Evolutionary conservation across 2,888 invertebrate genomes (phyloP), one percentile per base, ranked within the genome.

Genomic region (Yponomeuta malinellus): DNA sequence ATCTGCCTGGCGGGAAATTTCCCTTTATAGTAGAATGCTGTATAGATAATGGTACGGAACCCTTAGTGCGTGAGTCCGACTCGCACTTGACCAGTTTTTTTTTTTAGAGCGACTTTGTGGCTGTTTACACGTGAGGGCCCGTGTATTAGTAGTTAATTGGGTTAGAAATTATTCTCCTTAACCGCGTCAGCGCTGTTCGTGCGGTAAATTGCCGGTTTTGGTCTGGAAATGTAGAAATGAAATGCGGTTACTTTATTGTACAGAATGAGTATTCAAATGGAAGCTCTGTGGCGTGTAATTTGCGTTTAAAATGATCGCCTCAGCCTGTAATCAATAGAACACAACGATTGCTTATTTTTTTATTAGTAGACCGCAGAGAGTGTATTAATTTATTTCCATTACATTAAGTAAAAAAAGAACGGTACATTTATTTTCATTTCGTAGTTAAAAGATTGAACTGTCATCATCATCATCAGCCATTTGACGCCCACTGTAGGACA

Each of bases 51-150:
- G 23, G 23, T 23, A 23, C 23, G 23, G 23, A 23, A 23, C 23
- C 23, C 23, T 23, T 23, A 23, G 23, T 23, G 23, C 23, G 23
- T 23, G 23, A 23, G 23, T 23, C 23, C 23, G 23, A 23, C 23
- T 23, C 23, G 23, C 23, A 23, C 23, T 23, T 23, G 23, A 23
- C 23, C 23, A 10, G 33, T 66, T 64, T 64, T 64, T 31, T 63
- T n/a, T 64, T 59, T 59, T 4, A 0, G 15, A 59, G 52, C 4
- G 5, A 59, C 52, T 9, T 83, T 81, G 81, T 81, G 80, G 80
- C 76, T 82, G 81, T 85, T 85, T 83, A 84, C 85, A 85, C 84
- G 82, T 77, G 79, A 81, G 74, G 81, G 78, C 76, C 76, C 76
- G 75, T 76, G 74, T 74, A 65, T 74, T 73, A 76, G 75, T 73